A percentile compares a stretch with the other conserved stretches of the same genome.
phyloP scores from a whole-genome alignment of 2,113 vertebrate genomes.

The Antennarius striatus region DNA sequence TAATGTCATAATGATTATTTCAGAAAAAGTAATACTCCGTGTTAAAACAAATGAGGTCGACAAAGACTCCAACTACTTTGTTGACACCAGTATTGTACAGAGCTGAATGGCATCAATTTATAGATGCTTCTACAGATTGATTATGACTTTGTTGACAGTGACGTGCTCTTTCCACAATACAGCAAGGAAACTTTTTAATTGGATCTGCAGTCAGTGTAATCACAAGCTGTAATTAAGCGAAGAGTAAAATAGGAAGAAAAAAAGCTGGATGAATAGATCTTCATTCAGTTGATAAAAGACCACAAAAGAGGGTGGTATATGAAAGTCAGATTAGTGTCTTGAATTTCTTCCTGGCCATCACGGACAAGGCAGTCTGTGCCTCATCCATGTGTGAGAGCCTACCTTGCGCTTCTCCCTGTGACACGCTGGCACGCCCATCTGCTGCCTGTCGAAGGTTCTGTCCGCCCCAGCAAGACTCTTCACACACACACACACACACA shows the following conservation, averaged over 20 bases:
- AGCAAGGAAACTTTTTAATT: slow-evolving; percentile 47
- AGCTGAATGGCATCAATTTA: background rate
- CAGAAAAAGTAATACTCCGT: too few species aligned
- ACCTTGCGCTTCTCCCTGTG: slow-evolving; percentile 45
- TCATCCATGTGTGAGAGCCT: slow-evolving; percentile 57
- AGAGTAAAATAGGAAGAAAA: slow-evolving; percentile 3
- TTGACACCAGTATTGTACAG: slow-evolving; percentile 2
- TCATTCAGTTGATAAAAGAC: background rate
- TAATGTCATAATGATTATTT: too few species aligned
- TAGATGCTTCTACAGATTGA: slow-evolving; percentile 40
- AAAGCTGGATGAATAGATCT: background rate
- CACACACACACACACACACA: slow-evolving; percentile 33
- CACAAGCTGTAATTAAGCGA: slow-evolving; percentile 15
- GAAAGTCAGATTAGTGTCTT: slow-evolving; percentile 40
- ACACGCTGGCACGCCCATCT: slow-evolving; percentile 75
- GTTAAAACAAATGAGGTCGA: too few species aligned
- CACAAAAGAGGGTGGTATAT: background rate
- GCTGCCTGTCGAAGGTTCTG: slow-evolving; percentile 56
- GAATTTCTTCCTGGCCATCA: slow-evolving; percentile 26
- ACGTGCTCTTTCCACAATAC: slow-evolving; percentile 8
- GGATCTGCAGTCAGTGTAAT: slow-evolving; percentile 31
- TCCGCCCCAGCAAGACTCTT: slow-evolving; percentile 53
- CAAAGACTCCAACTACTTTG: slow-evolving; percentile 11
- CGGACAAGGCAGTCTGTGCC: slow-evolving; percentile 34
- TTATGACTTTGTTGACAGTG: slow-evolving; percentile 51